Evolutionary conservation across 2,797 vertebrate species (phyloP).

Genomic region (Perodicticus potto): DNA sequence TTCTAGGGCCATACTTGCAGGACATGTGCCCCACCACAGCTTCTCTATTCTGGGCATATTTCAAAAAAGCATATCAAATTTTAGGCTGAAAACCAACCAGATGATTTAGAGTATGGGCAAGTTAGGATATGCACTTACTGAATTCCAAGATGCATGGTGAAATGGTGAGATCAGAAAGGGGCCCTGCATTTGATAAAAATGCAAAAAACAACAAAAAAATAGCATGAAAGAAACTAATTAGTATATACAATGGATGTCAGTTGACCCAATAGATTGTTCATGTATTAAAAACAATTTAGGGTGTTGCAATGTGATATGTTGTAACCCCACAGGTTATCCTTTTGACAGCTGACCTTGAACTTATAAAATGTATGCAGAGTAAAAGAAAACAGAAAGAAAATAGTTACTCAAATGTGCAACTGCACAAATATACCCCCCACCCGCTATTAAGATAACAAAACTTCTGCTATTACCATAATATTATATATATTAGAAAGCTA

Average conservation of each 20-base stretch:
- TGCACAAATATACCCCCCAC: constrained; percentile 95
- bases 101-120: constrained; percentile 80
- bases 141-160: constrained; percentile 88
- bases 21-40: constrained; percentile 50
- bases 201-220: constrained; percentile 78
- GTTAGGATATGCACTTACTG: constrained; percentile 83
- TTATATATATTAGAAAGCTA: constrained; percentile 99
- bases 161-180: constrained; percentile 86
- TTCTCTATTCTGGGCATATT: constrained; percentile 76
- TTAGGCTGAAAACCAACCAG: constrained; percentile 85
- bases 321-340: constrained; percentile 92
- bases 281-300: constrained; percentile 86
- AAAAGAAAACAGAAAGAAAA: constrained; percentile 93
- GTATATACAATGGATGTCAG: constrained; percentile 90
- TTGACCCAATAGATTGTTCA: constrained; percentile 87
- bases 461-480: constrained; percentile 94
- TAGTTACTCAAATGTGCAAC: constrained; percentile 94
- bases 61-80: constrained; percentile 81
- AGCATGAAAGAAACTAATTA: constrained; percentile 88
- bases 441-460: constrained; percentile 96
- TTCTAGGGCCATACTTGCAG: constrained; percentile 66
- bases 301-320: constrained; percentile 86
- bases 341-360: constrained; percentile 91
- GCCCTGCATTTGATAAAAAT: constrained; percentile 88
- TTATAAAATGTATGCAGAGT: constrained; percentile 92